phyloP scores from a whole-genome alignment of 2,113 vertebrate species.

The Marmota monax region DNA sequence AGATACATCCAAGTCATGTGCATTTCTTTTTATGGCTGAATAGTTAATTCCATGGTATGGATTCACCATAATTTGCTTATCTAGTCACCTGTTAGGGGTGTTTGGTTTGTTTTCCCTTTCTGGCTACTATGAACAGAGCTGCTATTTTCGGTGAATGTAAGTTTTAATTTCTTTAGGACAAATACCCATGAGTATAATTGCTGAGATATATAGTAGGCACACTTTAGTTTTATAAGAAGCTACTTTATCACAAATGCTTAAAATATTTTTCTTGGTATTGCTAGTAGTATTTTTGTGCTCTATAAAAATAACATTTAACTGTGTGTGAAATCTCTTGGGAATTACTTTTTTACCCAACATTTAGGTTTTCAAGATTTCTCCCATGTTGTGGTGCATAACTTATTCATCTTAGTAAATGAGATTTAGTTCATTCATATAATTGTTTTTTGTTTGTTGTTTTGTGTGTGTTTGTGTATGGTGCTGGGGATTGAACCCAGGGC shows the following conservation, averaged over 20 bases:
- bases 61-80: background rate
- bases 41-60: background rate
- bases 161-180: constrained; percentile 8
- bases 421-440: background rate
- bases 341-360: background rate
- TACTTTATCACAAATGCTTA: background rate
- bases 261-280: background rate
- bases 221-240: background rate
- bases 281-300: background rate
- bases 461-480: too few species aligned
- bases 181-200: background rate
- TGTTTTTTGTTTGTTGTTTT: too few species aligned
- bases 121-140: background rate
- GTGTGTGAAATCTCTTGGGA: background rate
- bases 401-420: too few species aligned
- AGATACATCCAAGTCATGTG: background rate
- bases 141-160: background rate
- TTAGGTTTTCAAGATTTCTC: background rate
- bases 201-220: background rate
- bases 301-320: background rate
- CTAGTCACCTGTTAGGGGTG: background rate
- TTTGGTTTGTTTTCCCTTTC: background rate
- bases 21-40: background rate
- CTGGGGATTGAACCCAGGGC: too few species aligned
- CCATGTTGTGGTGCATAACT: background rate